Evolutionary conservation across 2,797 vertebrate species (phyloP).

Genomic region (Macropus fuliginosus): DNA sequence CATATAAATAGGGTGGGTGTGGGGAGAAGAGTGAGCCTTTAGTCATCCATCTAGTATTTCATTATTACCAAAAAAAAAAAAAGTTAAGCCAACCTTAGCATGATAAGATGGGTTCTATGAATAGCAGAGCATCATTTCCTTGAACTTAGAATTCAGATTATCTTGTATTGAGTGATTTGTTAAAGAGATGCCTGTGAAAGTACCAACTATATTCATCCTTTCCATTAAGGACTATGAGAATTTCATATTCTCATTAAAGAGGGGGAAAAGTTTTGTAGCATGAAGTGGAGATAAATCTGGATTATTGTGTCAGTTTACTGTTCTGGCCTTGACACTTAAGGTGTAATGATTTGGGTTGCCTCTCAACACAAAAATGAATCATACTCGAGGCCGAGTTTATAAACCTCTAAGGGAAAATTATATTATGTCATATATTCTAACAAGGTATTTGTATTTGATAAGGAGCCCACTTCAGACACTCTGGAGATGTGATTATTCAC

Average conservation of each 20-base stretch:
- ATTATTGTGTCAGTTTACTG: constrained; percentile 53
- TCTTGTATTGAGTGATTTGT: neutral
- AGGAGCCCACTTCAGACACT: constrained; percentile 61
- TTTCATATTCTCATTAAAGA: constrained; percentile 55
- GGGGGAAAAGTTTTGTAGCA: constrained; percentile 51
- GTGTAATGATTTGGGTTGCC: constrained; percentile 55
- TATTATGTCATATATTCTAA: constrained; percentile 55
- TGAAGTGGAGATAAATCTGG: constrained; percentile 33
- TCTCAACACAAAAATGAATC: constrained; percentile 71
- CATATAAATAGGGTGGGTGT: neutral
- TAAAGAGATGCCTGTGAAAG: neutral
- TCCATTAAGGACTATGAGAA: constrained; percentile 38
- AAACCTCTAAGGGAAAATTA: constrained; percentile 54
- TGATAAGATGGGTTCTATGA: neutral
- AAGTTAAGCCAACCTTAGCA: neutral
- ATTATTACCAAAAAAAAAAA: neutral
- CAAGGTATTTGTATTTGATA: constrained; percentile 54
- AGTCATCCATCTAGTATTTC: neutral
- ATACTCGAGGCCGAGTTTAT: constrained; percentile 18
- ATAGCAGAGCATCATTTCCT: neutral
- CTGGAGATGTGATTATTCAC: constrained; percentile 60
- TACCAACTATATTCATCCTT: constrained; percentile 32
- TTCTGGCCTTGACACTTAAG: constrained; percentile 60
- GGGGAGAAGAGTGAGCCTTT: neutral
- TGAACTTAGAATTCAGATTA: neutral